Base-by-base conservation (phyloP, 35 echinoderm and acorn worm species). In the Ptychodera flava region DNA sequence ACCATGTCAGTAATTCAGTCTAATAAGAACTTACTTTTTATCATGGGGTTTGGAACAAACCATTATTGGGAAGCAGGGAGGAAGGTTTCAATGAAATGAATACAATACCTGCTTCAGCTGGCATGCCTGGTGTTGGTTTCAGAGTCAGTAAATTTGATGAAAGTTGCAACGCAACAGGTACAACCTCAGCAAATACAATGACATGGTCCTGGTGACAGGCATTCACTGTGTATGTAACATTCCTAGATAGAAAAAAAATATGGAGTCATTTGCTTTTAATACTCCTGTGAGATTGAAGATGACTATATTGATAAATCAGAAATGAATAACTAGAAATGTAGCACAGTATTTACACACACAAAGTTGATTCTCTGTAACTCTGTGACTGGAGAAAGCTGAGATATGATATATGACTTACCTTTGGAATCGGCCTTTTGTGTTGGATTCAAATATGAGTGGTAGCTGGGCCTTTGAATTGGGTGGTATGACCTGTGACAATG, bases 21-120 rank as follows among this genome's bases (percentile, higher is more conserved):
- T n/a, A n/a, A n/a, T n/a, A n/a, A n/a, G n/a, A n/a, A n/a, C n/a
- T n/a, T n/a, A n/a, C n/a, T n/a, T n/a, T n/a, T n/a, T n/a, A n/a
- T n/a, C n/a, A n/a, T n/a, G n/a, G n/a, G n/a, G n/a, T n/a, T n/a
- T n/a, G n/a, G n/a, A n/a, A n/a, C n/a, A n/a, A n/a, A n/a, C n/a
- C n/a, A n/a, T n/a, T n/a, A n/a, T n/a, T n/a, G n/a, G n/a, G n/a
- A n/a, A n/a, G n/a, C n/a, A n/a, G n/a, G n/a, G n/a, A n/a, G n/a
- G n/a, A n/a, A n/a, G n/a, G n/a, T n/a, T n/a, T n/a, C n/a, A n/a
- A n/a, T n/a, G n/a, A n/a, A n/a, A n/a, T n/a, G n/a, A n/a, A n/a
- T n/a, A n/a, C n/a, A n/a, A 12, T 85, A 97, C 94, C 94, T 93
- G 94, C 94, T 86, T 97, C 94, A 90, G 95, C 91, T 32, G 95